Evolutionary conservation across 2,113 vertebrate genomes (phyloP), one percentile per base, ranked within the genome.

Genomic region (Anas platyrhynchos): DNA sequence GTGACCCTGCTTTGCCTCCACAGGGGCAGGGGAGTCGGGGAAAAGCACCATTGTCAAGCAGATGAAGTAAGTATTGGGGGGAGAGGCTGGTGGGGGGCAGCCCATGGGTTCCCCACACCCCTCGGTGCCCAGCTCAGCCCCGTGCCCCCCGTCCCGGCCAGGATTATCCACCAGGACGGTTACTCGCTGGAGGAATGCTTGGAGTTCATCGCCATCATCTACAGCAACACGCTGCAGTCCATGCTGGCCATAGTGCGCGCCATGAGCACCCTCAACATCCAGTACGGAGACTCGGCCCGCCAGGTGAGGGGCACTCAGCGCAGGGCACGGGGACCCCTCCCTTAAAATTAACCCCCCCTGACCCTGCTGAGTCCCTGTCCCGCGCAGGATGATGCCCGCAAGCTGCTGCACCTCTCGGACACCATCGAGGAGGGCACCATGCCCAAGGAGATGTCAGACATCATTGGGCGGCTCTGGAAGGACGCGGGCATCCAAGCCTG

Each of bases 21-120:
- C 87, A 99, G 99, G 99, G 95, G 99, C 99, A 31, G 99, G 99
- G 38, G 99, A 99, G 95, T 99, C 99, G 0, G 99, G 99, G 27
- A 99, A 99, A 95, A 99, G 99, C 97, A 99, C 99, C 61, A 99
- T 99, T 2, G 99, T 99, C 98, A 99, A 99, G 97, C 99, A 99
- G 98, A 99, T 99, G 99, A 99, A 99, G 99, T 99, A 97, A 99
- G 99, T 98, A 22, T 25, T 50, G 48, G 48, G 48, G 48, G 34
- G 34, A 9, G 13, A 41, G 22, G 22, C 22, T 7, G 3, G 22
- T 13, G 48, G 48, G 48, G 22, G 48, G 48, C 48, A 23, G 48
- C 9, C 17, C 71, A 32, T 13, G 8, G 44, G n/a, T 12, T 7
- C 7, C 11, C 12, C 26, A 41, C 9, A 48, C 2, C 32, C 50